These are phyloP conservation scores for Herpetotheres cachinnans DNA, from an alignment of 2,113 vertebrate species.

Conservation along the genomic window DNA sequence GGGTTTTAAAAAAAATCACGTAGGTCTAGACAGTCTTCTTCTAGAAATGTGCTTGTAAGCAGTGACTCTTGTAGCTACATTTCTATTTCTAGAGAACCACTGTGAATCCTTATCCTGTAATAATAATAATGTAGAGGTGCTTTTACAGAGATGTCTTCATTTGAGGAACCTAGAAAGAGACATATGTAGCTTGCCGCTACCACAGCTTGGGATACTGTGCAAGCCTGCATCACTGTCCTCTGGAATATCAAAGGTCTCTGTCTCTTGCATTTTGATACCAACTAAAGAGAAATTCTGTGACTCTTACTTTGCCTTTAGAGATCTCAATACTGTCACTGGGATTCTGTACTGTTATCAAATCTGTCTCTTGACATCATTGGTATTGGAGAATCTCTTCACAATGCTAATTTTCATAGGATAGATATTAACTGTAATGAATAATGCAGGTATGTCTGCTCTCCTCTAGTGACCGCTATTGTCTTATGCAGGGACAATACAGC, in stretches of 20 bases:
- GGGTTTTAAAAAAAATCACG: not conserved
- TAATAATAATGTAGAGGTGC: not conserved
- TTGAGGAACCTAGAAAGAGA: not conserved
- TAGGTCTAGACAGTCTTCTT: not conserved
- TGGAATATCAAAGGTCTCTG: not conserved
- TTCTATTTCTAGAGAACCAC: not conserved
- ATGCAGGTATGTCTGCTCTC: not conserved
- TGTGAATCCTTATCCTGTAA: not conserved
- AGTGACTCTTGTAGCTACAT: not conserved
- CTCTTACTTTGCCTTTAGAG: not conserved
- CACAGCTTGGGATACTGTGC: not conserved
- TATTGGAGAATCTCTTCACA: not conserved
- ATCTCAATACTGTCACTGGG: not conserved
- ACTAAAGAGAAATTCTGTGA: not conserved
- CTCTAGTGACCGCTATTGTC: not conserved
- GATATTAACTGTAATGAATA: not conserved
- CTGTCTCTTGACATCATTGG: not conserved
- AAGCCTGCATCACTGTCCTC: not conserved
- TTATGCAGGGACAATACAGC: not conserved
- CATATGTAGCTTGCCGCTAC: not conserved
- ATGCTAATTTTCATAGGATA: not conserved
- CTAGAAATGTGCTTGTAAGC: not conserved
- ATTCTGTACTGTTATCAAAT: not conserved
- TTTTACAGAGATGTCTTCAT: not conserved
- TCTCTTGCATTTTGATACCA: not conserved